Conservation (phyloP, 2,888 invertebrate species). For the Dichetophora obliterata region DNA sequence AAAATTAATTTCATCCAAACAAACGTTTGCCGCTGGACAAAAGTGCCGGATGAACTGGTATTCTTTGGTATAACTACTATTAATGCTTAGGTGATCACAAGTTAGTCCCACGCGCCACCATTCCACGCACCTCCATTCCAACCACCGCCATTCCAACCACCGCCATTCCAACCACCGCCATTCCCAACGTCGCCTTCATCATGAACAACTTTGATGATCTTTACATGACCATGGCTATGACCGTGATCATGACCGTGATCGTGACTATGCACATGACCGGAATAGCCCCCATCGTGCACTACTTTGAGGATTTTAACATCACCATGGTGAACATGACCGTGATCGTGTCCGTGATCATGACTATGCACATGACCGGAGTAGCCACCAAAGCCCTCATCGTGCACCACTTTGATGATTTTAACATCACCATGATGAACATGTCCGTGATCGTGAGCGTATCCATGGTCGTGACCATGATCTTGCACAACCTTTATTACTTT, state of each 20-base stretch:
- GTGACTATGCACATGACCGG: slow-evolving; percentile 8
- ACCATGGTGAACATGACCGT: slow-evolving; percentile 10
- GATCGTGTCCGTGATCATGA: slow-evolving; percentile 35
- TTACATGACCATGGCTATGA: not conserved
- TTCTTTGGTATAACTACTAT: slow-evolving; percentile 7
- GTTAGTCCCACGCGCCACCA: slow-evolving; percentile 7
- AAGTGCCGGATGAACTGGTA: not conserved
- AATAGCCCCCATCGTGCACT: slow-evolving; percentile 45
- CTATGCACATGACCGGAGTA: slow-evolving; percentile 24
- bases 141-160: not conserved
- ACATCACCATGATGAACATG: slow-evolving; percentile 29
- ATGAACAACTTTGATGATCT: slow-evolving; percentile 15
- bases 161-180: not conserved
- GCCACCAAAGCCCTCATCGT: slow-evolving; percentile 27
- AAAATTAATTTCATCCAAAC: too few species aligned
- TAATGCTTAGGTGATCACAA: not conserved
- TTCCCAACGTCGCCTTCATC: not conserved
- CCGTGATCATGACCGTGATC: not conserved
- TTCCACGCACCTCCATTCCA: not conserved
- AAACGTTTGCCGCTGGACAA: not conserved
- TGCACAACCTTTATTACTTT: slow-evolving; percentile 17
- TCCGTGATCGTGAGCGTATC: too few species aligned
- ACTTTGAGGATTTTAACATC: slow-evolving; percentile 53
- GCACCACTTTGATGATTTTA: slow-evolving; percentile 34
- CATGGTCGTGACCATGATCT: not conserved